Base-by-base conservation (phyloP, 2,113 vertebrate genomes). In the Coptodon rendalli region DNA sequence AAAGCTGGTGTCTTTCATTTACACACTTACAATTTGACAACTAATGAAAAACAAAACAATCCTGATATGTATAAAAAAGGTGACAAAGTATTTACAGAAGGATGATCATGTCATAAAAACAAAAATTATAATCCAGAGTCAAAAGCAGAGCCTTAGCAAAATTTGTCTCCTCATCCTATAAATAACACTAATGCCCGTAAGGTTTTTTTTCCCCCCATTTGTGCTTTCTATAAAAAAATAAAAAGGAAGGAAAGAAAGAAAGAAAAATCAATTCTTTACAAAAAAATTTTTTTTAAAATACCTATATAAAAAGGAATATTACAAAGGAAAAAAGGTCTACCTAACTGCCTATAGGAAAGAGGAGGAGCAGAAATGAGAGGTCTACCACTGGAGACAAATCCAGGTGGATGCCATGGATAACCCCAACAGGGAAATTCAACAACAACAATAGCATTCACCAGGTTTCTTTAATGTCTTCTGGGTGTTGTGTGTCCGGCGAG, bases 381-480 rank as follows among this genome's bases (percentile, higher is more conserved):
- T 97, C 96, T 97, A 94, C 96, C 97, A 97, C 96, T 96, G 96
- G 96, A 97, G 96, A 97, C 97, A 96, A 96, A 95, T 93, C 93
- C 90, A 96, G 89, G 90, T 71, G 91, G 89, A 92, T 94, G 91
- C 91, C 89, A 82, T 89, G 66, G 91, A 93, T 87, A 93, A 91
- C 90, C 92, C 71, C 87, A 66, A 85, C 80, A 81, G 81, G 73
- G 86, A 82, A 68, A 53, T 80, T 83, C 53, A 68, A 86, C 76
- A 73, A 86, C 81, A 73, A 86, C 76, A 71, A 80, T 71, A 87
- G 53, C 88, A 85, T 91, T 97, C 95, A 97, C 96, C 96, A 96
- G 83, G 89, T 93, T 94, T 96, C 96, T 92, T 96, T 96, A 16
- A 94, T 29, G 53, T 95, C 95, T 91, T 96, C 95, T 59, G 94